A percentile compares a stretch with the other conserved stretches of the same genome.
These are phyloP conservation scores for Cydia pomonella DNA, from an alignment of 1,140 invertebrate genomes.

Conservation along the genomic window DNA sequence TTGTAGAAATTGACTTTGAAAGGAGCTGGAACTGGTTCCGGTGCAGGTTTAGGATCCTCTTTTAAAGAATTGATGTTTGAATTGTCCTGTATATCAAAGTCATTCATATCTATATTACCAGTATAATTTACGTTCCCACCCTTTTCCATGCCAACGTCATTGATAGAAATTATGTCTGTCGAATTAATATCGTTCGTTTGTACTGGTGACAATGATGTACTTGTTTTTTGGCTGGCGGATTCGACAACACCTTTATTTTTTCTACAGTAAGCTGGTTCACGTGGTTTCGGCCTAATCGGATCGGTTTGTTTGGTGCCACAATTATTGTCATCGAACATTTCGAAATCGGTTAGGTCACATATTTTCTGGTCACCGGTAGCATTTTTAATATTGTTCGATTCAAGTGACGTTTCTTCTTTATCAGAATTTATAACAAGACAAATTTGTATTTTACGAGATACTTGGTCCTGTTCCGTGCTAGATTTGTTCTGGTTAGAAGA, in stretches of 20 bases:
- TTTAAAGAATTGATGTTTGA: slow-evolving; percentile 12
- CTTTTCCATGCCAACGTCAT: background rate
- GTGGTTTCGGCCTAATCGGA: slow-evolving; percentile 17
- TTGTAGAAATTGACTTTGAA: slow-evolving; percentile 57
- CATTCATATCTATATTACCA: slow-evolving; percentile 12
- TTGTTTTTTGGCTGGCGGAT: background rate
- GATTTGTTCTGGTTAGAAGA: slow-evolving; percentile 35
- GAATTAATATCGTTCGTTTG: background rate
- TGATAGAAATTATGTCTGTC: background rate
- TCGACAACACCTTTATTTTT: slow-evolving; percentile 4
- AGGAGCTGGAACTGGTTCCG: slow-evolving; percentile 19
- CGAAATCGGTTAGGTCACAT: slow-evolving; percentile 57
- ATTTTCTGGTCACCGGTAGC: slow-evolving; percentile 35
- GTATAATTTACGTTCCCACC: background rate
- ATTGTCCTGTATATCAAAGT: slow-evolving; percentile 30
- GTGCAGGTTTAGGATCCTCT: slow-evolving; percentile 5
- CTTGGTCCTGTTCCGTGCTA: slow-evolving; percentile 46
- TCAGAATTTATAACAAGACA: slow-evolving; percentile 69
- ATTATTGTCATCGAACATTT: slow-evolving; percentile 47
- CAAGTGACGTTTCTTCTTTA: slow-evolving; percentile 42
- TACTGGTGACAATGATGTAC: background rate
- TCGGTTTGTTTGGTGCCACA: background rate
- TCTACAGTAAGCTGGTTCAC: background rate
- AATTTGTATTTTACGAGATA: slow-evolving; percentile 69
- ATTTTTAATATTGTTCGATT: slow-evolving; percentile 32